Evolutionary conservation across 1,140 invertebrate genomes (phyloP), one percentile per base, ranked within the genome.

Genomic region (Chironomus striatipennis): DNA sequence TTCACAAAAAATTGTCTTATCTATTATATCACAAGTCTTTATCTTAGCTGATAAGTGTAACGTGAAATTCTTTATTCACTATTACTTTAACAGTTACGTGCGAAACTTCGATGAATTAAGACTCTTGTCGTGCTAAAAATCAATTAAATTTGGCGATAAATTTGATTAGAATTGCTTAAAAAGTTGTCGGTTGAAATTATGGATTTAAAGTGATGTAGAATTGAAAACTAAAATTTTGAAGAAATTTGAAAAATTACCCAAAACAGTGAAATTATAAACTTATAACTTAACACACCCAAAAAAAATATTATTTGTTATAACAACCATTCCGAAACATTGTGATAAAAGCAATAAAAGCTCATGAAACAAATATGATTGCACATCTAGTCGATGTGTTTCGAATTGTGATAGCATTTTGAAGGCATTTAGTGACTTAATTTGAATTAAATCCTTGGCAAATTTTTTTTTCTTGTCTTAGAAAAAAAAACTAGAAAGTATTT

Each of bases 21-120:
- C 47, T 57, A 15, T 57, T 57, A 57, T 57, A 57, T 57, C 47
- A 57, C 47, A 57, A n/a, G 9, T 57, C n/a, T n/a, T 57, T 57
- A 57, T 57, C 47, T 57, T 5, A 57, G n/a, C 47, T 57, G 47
- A 57, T 57, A 57, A 57, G 47, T 10, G n/a, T 5, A n/a, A 57
- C 5, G 12, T 57, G 47, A 57, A 57, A 57, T n/a, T 57, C 12
- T 5, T 57, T n/a, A 12, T 57, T 57, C n/a, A 57, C 47, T 12
- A 57, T 12, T 15, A 57, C n/a, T 57, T 57, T 57, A 10, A n/a
- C 12, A 57, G 47, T 57, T 15, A n/a, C 12, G 47, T 15, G n/a
- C 12, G n/a, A n/a, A 57, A 57, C 5, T 57, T 15, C n/a, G 47
- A 12, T 15, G 12, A 5, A 15, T 12, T 5, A 5, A 15, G 47